Conservation (phyloP, 2,113 vertebrate genomes). For the Geococcyx californianus region DNA sequence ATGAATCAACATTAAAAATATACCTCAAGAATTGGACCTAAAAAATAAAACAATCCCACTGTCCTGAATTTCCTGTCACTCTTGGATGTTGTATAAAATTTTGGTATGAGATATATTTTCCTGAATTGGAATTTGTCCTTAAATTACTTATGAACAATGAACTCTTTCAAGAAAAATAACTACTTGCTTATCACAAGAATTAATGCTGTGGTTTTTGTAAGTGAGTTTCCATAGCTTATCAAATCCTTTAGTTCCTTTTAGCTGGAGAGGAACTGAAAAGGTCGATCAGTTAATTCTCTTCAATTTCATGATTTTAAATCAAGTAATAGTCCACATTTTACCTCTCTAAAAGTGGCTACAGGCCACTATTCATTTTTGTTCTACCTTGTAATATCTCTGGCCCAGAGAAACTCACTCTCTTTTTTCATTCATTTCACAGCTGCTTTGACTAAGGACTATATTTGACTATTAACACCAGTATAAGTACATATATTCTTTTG, state of each 20-base stretch:
- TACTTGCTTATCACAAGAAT: constrained; percentile 71
- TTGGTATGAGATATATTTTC: constrained; percentile 67
- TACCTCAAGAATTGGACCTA: not conserved
- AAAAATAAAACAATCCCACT: not conserved
- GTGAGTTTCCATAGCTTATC: constrained; percentile 65
- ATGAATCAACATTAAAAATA: constrained; percentile 34
- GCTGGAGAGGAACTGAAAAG: constrained; percentile 49
- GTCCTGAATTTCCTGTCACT: constrained; percentile 60
- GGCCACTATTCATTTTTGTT: constrained; percentile 58
- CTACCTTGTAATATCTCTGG: constrained; percentile 16
- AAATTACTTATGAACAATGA: constrained; percentile 69
- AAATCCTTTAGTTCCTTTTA: constrained; percentile 67
- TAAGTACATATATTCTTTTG: not conserved
- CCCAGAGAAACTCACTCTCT: not conserved
- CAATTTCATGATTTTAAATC: constrained; percentile 51
- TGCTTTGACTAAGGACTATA: not conserved
- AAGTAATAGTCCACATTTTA: constrained; percentile 36
- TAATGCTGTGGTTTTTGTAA: constrained; percentile 62
- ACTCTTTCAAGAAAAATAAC: constrained; percentile 63
- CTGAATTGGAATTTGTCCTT: constrained; percentile 74
- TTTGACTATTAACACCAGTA: not conserved
- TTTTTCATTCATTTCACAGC: constrained; percentile 1
- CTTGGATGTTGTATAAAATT: constrained; percentile 54
- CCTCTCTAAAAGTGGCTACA: constrained; percentile 40
- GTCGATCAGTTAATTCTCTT: constrained; percentile 51